A percentile compares a stretch with the other conserved stretches of the same genome.
These are phyloP conservation scores for Lagopus leucura DNA, from an alignment of 2,113 vertebrate species.

Conservation along the genomic window DNA sequence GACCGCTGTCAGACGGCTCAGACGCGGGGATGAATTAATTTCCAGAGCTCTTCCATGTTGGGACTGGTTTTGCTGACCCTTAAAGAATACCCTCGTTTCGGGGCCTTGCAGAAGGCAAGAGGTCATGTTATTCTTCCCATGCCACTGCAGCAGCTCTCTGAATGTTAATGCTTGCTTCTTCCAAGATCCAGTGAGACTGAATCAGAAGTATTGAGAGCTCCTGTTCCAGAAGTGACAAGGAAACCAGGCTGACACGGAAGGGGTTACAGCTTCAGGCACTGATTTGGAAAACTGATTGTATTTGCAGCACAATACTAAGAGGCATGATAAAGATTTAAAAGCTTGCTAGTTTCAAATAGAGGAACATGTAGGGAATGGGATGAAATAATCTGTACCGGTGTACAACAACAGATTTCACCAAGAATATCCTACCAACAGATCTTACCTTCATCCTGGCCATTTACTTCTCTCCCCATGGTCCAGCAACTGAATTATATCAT, in stretches of 20 bases:
- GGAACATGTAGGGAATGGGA: not conserved
- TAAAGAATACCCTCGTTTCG: not conserved
- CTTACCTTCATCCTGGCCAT: not conserved
- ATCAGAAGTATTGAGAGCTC: not conserved
- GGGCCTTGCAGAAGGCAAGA: not conserved
- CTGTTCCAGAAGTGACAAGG: not conserved
- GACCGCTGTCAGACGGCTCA: not conserved
- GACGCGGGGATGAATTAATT: not conserved
- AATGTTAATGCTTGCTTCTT: not conserved
- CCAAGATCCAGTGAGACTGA: not conserved
- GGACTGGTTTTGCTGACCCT: not conserved
- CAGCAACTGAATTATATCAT: not conserved
- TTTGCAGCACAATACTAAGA: not conserved
- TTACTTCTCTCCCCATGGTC: not conserved
- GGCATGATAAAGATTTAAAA: accelerated
- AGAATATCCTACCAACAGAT: not conserved
- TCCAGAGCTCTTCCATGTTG: not conserved
- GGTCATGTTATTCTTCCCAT: not conserved
- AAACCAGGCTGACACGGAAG: not conserved
- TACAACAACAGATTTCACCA: not conserved
- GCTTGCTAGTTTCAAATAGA: not conserved
- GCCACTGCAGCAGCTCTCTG: not conserved
- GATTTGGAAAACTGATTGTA: not conserved
- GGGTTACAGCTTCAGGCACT: not conserved
- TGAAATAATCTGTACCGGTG: not conserved